Base-by-base conservation (phyloP, 2,113 vertebrate genomes). In the Gopherus evgoodei region DNA sequence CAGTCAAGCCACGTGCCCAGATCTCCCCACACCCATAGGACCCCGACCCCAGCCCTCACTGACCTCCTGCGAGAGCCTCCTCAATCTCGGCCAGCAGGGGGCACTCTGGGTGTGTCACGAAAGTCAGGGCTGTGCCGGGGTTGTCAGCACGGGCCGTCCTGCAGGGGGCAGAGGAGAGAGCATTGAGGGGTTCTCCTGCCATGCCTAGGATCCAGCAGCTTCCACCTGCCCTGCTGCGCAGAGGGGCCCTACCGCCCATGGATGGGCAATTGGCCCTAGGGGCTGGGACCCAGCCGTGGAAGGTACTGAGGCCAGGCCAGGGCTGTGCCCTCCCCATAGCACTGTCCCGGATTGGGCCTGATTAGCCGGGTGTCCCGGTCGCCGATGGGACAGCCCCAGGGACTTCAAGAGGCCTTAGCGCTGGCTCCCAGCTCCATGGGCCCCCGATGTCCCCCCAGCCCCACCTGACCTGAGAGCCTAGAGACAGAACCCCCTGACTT, bases 71-170 rank as follows among this genome's bases (percentile, higher is more conserved):
- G 1, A 99, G 98, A 1, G 98, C 96, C 5, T 98, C 98, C 96
- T 99, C 98, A 1, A 99, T 98, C 27, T 98, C 97, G 1, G 94
- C 53, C 83, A 99, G 96, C 76, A 96, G 42, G 1, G 57, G 50
- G 1, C 98, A 92, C 96, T 99, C 99, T 0, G 98, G 95, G 21
- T 98, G 98, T 4, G 98, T 96, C 84, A 99, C 97, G 2, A 99
- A 99, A 1, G 99, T 99, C 82, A 99, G 97, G 1, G 98, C 99
- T 0, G 98, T 98, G 75, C 99, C 99, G 0, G 97, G 98, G 93
- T 99, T 99, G 97, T 99, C 98, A 1, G 99, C 99, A 2, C 99
- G 98, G 0, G 99, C 99, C 0, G 99, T 99, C 87, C 99, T 99
- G 75, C 3, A 75, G 75, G 75, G 16, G 86, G 42, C 19, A 21